phyloP scores from a whole-genome alignment of 1,140 invertebrate genomes.

The Chymomyza costata region DNA sequence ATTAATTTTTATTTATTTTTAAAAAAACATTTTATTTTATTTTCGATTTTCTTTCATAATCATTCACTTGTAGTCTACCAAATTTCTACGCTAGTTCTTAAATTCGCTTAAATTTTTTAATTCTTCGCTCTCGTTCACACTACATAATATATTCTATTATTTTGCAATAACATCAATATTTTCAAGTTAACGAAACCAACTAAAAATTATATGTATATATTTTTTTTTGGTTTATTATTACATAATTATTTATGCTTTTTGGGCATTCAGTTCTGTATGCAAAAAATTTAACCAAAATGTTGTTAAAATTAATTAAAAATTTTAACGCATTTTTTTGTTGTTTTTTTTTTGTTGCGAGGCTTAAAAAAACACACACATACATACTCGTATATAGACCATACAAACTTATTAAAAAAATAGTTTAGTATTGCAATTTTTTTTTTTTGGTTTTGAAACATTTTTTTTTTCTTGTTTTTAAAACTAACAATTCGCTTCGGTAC shows the following conservation, averaged over 20 bases:
- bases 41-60: conserved; percentile 12
- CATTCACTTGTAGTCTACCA: neutral
- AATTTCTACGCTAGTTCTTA: conserved; percentile 33
- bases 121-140: conserved; percentile 14
- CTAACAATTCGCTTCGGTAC: no score
- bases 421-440: no score
- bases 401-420: no score
- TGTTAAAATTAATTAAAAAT: conserved; percentile 52
- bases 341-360: no score
- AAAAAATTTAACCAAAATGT: conserved; percentile 43
- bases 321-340: conserved; percentile 52
- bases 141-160: conserved; percentile 61
- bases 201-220: no score
- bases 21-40: conserved; percentile 22
- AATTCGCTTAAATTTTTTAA: conserved; percentile 52
- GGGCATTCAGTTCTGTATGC: conserved; percentile 46
- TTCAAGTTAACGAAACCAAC: conserved; percentile 40
- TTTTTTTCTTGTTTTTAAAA: no score
- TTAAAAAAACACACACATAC: no score
- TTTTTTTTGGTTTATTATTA: neutral
- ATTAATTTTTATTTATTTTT: conserved; percentile 25
- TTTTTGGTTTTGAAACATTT: no score
- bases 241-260: no score
- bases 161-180: conserved; percentile 64
- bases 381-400: conserved; percentile 39